Base-by-base conservation (phyloP, 2,797 vertebrate genomes). In the Bradypodion pumilum region DNA sequence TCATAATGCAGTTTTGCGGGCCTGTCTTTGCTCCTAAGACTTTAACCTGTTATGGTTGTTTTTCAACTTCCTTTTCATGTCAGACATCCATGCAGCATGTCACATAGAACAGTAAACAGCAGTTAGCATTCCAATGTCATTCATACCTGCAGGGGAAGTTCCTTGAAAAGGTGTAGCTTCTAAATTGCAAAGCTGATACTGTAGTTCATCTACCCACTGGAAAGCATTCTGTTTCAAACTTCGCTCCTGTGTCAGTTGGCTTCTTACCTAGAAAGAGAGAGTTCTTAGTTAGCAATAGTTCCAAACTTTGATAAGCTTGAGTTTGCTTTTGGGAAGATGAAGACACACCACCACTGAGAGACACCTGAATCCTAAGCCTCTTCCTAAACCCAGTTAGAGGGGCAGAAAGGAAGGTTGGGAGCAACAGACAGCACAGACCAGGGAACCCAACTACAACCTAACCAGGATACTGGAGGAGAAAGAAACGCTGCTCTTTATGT, bases 211-310 rank as follows among this genome's bases (percentile, higher is more conserved):
- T 68, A 84, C 59, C 1, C 88, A 86, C 83, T 96, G 95, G 85
- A 97, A 97, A 32, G 97, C 95, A 3, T 93, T 91, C 78, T 40
- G n/a, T 86, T 98, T 97, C 90, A 97, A 81, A 81, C 92, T 90
- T 13, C 87, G 83, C 90, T 97, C 96, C 87, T 93, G 95, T 37
- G 93, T 92, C 21, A 98, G 93, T 91, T 87, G 94, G 16, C 90
- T 90, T 92, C 85, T 95, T 85, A 94, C 86, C 96, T 97, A 72
- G 81, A 88, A 85, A n/a, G 84, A 40, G 44, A 56, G 13, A 16
- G 68, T 60, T 66, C 37, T 35, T 21, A 37, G 87, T 44, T 75
- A 78, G 76, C 80, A 89, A 65, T 8, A n/a, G 70, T 15, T 7
- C 60, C 66, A n/a, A 8, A 15, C 3, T 16, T 70, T 70, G 2